Evolutionary conservation across 1,140 invertebrate species (phyloP).

Genomic region (Drosophila quadrilineata): DNA sequence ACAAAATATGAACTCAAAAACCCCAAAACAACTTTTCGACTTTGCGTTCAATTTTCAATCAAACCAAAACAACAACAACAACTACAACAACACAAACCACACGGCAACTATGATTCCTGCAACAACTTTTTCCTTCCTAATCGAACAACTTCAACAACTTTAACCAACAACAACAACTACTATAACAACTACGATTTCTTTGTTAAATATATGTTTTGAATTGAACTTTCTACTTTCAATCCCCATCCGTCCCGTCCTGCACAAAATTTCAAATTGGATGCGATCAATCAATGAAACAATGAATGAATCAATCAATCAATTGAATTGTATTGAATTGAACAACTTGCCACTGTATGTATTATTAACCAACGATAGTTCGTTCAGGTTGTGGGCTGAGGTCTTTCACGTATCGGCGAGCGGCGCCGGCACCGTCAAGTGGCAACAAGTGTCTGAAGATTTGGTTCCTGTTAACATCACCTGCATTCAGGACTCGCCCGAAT

Average conservation of each 20-base stretch:
- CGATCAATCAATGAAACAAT: conserved; percentile 19
- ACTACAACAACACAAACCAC: conserved; percentile 35
- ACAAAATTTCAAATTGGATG: conserved; percentile 43
- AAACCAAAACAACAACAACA: conserved; percentile 50
- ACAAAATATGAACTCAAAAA: conserved; percentile 31
- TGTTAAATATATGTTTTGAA: conserved; percentile 53
- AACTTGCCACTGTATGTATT: conserved; percentile 18
- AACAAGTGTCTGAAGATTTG: conserved; percentile 98
- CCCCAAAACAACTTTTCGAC: conserved; percentile 33
- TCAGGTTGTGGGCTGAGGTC: conserved; percentile 97
- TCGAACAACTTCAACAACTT: conserved; percentile 41
- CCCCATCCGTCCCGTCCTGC: no score
- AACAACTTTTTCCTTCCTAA: conserved; percentile 55
- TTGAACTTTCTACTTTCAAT: conserved; percentile 31
- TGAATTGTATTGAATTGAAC: no score
- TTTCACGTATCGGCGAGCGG: conserved; percentile 96
- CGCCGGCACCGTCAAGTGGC: conserved; percentile 95
- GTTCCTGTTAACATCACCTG: conserved; percentile 98
- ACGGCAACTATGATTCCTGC: conserved; percentile 52
- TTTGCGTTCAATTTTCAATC: conserved; percentile 32
- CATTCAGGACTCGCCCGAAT: conserved; percentile 97
- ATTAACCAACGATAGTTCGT: conserved; percentile 81
- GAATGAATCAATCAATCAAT: conserved; percentile 10
- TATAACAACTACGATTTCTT: conserved; percentile 59
- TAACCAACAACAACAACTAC: conserved; percentile 46